A percentile compares a stretch with the other conserved stretches of the same genome.
Conservation (phyloP, 1,140 invertebrate species). For the Semibalanus balanoides region DNA sequence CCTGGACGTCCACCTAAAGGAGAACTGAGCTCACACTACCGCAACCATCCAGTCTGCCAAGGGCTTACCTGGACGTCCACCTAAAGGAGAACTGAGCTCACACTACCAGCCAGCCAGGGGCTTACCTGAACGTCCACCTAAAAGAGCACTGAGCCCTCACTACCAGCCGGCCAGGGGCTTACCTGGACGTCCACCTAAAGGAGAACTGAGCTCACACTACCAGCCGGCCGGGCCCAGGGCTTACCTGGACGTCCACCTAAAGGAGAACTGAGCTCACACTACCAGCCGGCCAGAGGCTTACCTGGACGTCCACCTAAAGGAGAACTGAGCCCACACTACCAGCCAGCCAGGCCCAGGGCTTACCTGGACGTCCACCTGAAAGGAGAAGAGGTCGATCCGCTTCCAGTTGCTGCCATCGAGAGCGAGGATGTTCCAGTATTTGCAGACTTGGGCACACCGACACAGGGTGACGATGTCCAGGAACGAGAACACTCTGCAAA, state of each 20-base stretch:
- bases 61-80: too few relatives aligned
- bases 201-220: too few relatives aligned
- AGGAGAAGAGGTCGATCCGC: constrained; percentile 93
- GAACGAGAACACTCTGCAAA: constrained; percentile 83
- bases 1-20: too few relatives aligned
- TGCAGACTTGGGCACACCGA: constrained; percentile 91
- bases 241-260: constrained; percentile 92
- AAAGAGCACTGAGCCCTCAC: too few relatives aligned
- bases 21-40: too few relatives aligned
- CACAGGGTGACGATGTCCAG: constrained; percentile 94
- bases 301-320: constrained; percentile 7
- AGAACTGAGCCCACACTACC: neutral
- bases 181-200: constrained; percentile 10
- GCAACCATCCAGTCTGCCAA: too few relatives aligned
- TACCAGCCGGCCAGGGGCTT: too few relatives aligned
- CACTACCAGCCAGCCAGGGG: too few relatives aligned
- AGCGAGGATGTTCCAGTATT: constrained; percentile 92
- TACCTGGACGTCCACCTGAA: constrained; percentile 95
- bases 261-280: constrained; percentile 96
- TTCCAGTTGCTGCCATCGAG: constrained; percentile 99
- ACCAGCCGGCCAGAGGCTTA: too few relatives aligned
- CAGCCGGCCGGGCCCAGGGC: constrained; percentile 7
- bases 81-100: constrained; percentile 16
- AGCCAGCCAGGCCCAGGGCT: constrained; percentile 14
- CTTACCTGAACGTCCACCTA: too few relatives aligned